Percentiles rank a stretch among this genome's conserved stretches.
These are phyloP conservation scores for Dichetophora obliterata DNA, from an alignment of 2,888 invertebrate species.

Conservation along the genomic window DNA sequence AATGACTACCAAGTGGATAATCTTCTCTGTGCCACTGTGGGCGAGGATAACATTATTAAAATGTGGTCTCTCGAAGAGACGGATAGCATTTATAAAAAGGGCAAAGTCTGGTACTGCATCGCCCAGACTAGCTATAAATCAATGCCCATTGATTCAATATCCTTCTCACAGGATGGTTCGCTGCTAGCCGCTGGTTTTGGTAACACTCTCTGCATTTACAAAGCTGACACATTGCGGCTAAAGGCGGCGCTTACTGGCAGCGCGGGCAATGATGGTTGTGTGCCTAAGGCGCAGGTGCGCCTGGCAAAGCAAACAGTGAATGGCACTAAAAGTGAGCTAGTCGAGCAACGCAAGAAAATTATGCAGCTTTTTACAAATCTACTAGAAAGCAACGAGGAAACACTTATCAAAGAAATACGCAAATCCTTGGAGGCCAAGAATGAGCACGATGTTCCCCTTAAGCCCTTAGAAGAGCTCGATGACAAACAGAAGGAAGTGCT, in stretches of 20 bases:
- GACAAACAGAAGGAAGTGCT: slow-evolving; percentile 50
- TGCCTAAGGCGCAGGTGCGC: slow-evolving; percentile 61
- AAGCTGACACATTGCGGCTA: slow-evolving; percentile 73
- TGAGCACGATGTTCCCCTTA: slow-evolving; percentile 22
- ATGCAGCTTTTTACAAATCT: slow-evolving; percentile 58
- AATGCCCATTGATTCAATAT: slow-evolving; percentile 72
- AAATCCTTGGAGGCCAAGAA: slow-evolving; percentile 46
- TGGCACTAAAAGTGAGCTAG: slow-evolving; percentile 52
- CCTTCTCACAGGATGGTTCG: slow-evolving; percentile 83
- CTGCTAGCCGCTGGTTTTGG: slow-evolving; percentile 79
- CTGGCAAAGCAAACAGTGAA: slow-evolving; percentile 54
- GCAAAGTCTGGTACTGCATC: slow-evolving; percentile 77
- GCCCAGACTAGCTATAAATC: slow-evolving; percentile 76
- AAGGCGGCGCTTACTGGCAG: slow-evolving; percentile 72
- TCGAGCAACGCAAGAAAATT: slow-evolving; percentile 58
- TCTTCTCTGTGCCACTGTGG: slow-evolving; percentile 76
- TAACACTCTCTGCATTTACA: slow-evolving; percentile 78
- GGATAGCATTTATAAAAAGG: slow-evolving; percentile 72
- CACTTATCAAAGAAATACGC: slow-evolving; percentile 55
- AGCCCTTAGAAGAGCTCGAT: slow-evolving; percentile 40
- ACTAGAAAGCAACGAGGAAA: slow-evolving; percentile 59
- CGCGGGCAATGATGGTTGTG: slow-evolving; percentile 61
- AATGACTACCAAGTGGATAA: slow-evolving; percentile 71
- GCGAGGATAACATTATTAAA: slow-evolving; percentile 79
- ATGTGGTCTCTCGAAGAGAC: slow-evolving; percentile 77